Evolutionary conservation across 1,140 invertebrate genomes (phyloP), one percentile per base, ranked within the genome.

Genomic region (Dinoponera quadriceps): DNA sequence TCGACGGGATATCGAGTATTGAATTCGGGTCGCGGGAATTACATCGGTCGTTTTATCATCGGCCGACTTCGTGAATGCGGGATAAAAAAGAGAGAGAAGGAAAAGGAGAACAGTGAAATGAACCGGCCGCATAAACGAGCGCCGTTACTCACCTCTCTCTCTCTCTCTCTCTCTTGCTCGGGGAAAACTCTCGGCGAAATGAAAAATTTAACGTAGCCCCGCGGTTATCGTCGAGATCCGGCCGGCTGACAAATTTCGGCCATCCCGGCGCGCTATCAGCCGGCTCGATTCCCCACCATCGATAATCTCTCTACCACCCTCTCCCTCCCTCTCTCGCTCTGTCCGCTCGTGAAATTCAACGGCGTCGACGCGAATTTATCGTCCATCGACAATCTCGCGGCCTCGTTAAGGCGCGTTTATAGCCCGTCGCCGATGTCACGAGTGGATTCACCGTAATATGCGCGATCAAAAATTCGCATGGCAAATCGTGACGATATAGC

Each of bases 361-460:
- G 65, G 69, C 63, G 75, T 69, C 75, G 49, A 78, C 75, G 75
- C 63, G 65, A 80, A 80, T 80, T 80, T 80, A 80, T 80, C 75
- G 75, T 29, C n/a, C 63, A 33, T 18, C 75, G 65, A 55, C 75
- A 51, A 80, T 80, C 75, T 80, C 65, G 75, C 63, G 75, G 75
- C 65, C 63, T 78, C 63, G 65, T 69, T 69, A 71, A 69, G 75
- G 51, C 20, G 33, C 75, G 33, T 48, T 77, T 77, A 66, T 66
- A 22, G 20, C 25, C 22, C 22, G 16, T 2, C 11, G 22, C 22
- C n/a, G 59, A 27, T 14, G 18, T n/a, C 44, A 33, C 20, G 54
- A 65, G 5, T 18, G n/a, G 20, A 69, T 49, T 74, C 72, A 2
- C 18, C 14, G 3, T 62, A 20, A 74, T 44, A 5, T 11, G 44